Conservation (phyloP, 1,140 invertebrate species). For the Ylistrum balloti region DNA sequence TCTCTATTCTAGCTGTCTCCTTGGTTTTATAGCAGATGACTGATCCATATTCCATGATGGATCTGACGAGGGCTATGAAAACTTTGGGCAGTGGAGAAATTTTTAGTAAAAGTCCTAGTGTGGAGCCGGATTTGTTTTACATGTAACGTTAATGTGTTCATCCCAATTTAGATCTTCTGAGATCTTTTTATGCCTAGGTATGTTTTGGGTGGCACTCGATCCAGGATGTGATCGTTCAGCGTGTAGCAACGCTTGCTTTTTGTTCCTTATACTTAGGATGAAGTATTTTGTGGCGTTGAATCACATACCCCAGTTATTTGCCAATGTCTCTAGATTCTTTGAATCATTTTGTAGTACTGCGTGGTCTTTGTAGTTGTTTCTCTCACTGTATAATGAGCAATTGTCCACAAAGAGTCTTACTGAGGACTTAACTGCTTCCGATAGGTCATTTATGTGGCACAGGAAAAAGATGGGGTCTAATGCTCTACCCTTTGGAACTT, state of each 20-base stretch:
- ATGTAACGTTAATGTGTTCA: slow-evolving; percentile 49
- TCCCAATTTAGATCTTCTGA: slow-evolving; percentile 61
- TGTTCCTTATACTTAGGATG: slow-evolving; percentile 49
- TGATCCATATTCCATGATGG: slow-evolving; percentile 54
- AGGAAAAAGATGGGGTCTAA: slow-evolving; percentile 50
- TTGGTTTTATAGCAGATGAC: slow-evolving; percentile 47
- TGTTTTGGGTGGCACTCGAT: slow-evolving; percentile 53
- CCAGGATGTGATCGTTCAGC: slow-evolving; percentile 52
- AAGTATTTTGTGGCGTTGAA: slow-evolving; percentile 64
- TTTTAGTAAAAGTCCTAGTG: slow-evolving; percentile 42
- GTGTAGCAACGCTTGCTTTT: slow-evolving; percentile 58
- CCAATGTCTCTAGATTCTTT: slow-evolving; percentile 52
- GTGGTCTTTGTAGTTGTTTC: slow-evolving; percentile 50
- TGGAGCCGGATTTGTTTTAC: slow-evolving; percentile 50
- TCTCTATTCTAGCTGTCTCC: slow-evolving; percentile 51
- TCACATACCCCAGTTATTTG: slow-evolving; percentile 56
- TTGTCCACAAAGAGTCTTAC: slow-evolving; percentile 61
- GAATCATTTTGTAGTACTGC: slow-evolving; percentile 60
- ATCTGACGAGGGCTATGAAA: not conserved
- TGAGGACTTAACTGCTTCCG: slow-evolving; percentile 54
- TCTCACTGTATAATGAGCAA: slow-evolving; percentile 55
- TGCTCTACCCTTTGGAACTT: slow-evolving; percentile 58
- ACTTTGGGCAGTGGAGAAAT: not conserved
- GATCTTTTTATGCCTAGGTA: slow-evolving; percentile 57
- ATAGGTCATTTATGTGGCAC: slow-evolving; percentile 53